Percentiles rank a stretch among this genome's conserved stretches.
These are phyloP conservation scores for Batillaria attramentaria DNA, from an alignment of 1,140 invertebrate genomes.

Conservation along the genomic window DNA sequence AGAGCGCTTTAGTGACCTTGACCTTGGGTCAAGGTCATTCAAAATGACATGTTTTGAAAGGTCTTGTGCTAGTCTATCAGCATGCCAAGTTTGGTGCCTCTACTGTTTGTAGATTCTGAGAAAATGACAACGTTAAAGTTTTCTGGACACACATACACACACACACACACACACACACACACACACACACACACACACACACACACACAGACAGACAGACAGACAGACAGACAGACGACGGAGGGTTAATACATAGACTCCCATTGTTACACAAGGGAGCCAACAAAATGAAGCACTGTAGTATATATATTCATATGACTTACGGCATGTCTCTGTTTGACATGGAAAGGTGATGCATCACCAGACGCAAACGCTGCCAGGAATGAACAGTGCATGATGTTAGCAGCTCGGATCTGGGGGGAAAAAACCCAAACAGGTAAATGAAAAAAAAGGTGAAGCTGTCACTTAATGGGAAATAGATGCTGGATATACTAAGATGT, in stretches of 20 bases:
- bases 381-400: constrained; percentile 92
- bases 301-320: constrained; percentile 1
- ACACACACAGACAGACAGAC: neutral
- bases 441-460: neutral
- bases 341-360: constrained; percentile 79
- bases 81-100: no score
- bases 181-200: neutral
- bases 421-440: neutral
- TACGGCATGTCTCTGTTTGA: constrained; percentile 79
- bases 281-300: neutral
- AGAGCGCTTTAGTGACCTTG: no score
- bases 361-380: constrained; percentile 84
- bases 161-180: neutral
- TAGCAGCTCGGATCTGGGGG: constrained; percentile 78
- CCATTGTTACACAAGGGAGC: neutral
- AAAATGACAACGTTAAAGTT: neutral
- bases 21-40: no score
- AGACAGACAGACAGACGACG: constrained; percentile 4
- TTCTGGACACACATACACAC: neutral
- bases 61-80: no score
- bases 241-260: neutral
- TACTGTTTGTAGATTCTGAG: no score
- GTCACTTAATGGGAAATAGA: neutral
- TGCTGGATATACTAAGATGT: constrained; percentile 5
- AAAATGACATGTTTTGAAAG: no score